Conservation (phyloP, 1,140 invertebrate genomes). For the Atta cephalotes region DNA sequence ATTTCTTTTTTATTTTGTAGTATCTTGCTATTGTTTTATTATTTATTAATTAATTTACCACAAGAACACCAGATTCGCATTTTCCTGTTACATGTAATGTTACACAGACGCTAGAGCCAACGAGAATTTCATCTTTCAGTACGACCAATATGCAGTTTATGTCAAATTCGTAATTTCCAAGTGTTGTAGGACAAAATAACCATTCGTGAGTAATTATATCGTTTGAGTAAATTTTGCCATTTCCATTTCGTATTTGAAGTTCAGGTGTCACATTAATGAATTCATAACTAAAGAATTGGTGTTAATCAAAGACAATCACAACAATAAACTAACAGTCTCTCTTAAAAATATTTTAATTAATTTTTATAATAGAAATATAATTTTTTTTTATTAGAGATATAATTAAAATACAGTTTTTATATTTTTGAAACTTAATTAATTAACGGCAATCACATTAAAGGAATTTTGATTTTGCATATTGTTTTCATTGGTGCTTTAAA, state of each 20-base stretch:
- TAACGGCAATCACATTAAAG: no score
- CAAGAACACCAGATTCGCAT: conserved; percentile 72
- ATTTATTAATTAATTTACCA: conserved; percentile 68
- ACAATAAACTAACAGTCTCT: background rate
- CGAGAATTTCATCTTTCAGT: conserved; percentile 36
- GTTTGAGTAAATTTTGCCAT: conserved; percentile 75
- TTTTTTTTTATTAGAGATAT: background rate
- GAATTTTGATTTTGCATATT: no score
- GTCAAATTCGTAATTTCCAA: conserved; percentile 75
- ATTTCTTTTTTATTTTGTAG: background rate
- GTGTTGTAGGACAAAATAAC: conserved; percentile 71
- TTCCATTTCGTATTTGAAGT: conserved; percentile 63
- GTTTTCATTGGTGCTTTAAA: no score
- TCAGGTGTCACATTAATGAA: conserved; percentile 67
- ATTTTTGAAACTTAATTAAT: no score
- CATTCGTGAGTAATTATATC: conserved; percentile 75
- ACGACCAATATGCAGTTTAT: conserved; percentile 68
- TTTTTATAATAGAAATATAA: background rate
- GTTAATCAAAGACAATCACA: background rate
- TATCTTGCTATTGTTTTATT: background rate
- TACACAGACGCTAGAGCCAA: conserved; percentile 62
- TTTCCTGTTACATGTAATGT: conserved; percentile 64
- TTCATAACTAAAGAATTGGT: conserved; percentile 69
- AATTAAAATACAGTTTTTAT: background rate
- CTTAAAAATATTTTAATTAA: background rate